A percentile compares a stretch with the other conserved stretches of the same genome.
These are phyloP conservation scores for Oncopeltus fasciatus DNA, from an alignment of 1,140 invertebrate species.

Conservation along the genomic window DNA sequence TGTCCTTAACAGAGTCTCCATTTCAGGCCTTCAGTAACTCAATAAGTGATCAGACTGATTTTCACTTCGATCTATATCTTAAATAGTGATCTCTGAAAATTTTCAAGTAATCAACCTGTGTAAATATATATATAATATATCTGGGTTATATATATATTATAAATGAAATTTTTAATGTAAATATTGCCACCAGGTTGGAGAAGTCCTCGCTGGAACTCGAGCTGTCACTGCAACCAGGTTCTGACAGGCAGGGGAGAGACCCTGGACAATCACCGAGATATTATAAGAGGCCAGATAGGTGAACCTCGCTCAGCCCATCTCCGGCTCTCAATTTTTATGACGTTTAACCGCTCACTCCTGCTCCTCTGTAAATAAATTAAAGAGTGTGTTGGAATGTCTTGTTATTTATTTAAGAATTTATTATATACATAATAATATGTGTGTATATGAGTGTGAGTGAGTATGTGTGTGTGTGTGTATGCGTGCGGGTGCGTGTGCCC, in stretches of 20 bases:
- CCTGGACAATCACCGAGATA: constrained; percentile 4
- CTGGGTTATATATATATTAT: not conserved
- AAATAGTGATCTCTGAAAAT: not conserved
- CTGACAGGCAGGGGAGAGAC: not conserved
- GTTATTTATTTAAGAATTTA: not conserved
- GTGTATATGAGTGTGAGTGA: not conserved
- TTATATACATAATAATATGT: not conserved
- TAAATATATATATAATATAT: not conserved
- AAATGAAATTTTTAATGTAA: not conserved
- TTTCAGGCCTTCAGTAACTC: too few species aligned
- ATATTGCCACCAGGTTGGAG: not conserved
- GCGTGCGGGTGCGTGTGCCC: not conserved
- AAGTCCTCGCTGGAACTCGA: too few species aligned
- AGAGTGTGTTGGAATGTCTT: too few species aligned
- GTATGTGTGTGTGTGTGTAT: not conserved
- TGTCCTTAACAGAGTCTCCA: too few species aligned
- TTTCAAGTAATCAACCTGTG: not conserved
- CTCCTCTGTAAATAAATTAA: not conserved
- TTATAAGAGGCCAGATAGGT: not conserved
- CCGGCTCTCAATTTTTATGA: not conserved
- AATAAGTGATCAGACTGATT: too few species aligned
- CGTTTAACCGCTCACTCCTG: not conserved
- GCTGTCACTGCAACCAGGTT: not conserved
- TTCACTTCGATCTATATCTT: not conserved
- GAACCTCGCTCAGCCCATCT: not conserved